phyloP scores from a whole-genome alignment of 2,888 invertebrate genomes.

The Sacculina carcini region DNA sequence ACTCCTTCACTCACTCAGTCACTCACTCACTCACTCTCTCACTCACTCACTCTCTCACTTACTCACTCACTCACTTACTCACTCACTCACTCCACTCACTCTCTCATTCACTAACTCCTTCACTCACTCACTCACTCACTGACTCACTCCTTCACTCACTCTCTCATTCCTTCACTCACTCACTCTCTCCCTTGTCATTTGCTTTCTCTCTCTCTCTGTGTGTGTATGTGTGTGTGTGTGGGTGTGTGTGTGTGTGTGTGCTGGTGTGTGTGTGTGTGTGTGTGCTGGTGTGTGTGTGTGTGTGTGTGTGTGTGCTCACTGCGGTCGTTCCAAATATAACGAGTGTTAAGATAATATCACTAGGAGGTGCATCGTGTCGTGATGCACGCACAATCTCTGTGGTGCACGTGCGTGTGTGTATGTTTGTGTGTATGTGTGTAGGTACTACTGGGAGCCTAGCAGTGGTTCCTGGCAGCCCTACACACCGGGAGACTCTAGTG shows the following conservation, averaged over 20 bases:
- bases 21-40: neutral
- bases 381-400: too few relatives aligned
- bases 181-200: neutral
- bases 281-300: neutral
- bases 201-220: neutral
- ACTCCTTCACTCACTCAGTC: neutral
- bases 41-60: neutral
- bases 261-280: neutral
- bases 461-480: neutral
- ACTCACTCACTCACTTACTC: neutral
- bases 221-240: neutral
- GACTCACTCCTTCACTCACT: neutral
- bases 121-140: neutral
- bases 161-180: neutral
- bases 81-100: neutral
- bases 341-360: too few relatives aligned
- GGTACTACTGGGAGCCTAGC: constrained; percentile 2
- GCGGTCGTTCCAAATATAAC: too few relatives aligned
- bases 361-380: too few relatives aligned
- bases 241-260: neutral
- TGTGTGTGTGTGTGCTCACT: neutral
- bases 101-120: neutral
- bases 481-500: neutral
- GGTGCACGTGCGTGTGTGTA: neutral
- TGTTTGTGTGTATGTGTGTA: neutral